phyloP scores from a whole-genome alignment of 2,888 invertebrate species.

The Mongoloraphidia duomilia region DNA sequence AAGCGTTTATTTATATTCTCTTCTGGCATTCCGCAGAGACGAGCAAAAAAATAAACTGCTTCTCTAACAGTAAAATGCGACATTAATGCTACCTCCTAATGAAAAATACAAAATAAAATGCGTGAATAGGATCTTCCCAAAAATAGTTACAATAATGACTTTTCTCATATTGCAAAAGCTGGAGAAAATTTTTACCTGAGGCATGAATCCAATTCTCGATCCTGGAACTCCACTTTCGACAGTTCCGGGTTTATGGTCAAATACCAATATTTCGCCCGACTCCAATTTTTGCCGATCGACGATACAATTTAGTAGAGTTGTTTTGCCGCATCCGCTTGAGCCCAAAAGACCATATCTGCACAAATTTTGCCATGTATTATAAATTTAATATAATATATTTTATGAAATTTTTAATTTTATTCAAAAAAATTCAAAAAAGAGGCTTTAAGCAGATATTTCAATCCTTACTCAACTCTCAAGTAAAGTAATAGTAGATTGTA shows the following conservation, averaged over 20 bases:
- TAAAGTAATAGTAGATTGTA: too few relatives aligned
- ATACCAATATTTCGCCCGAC: slow-evolving; percentile 56
- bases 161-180: neutral
- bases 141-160: neutral
- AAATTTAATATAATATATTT: neutral
- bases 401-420: neutral
- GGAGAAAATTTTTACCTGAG: slow-evolving; percentile 48
- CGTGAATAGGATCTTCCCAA: neutral
- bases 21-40: slow-evolving; percentile 63
- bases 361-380: slow-evolving; percentile 6
- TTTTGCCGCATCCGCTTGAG: slow-evolving; percentile 84
- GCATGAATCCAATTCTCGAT: slow-evolving; percentile 73
- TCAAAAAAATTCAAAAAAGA: neutral
- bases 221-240: slow-evolving; percentile 54
- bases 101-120: slow-evolving; percentile 8
- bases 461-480: too few relatives aligned
- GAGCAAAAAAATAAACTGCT: slow-evolving; percentile 75
- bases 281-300: slow-evolving; percentile 63
- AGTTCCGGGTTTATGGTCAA: slow-evolving; percentile 53
- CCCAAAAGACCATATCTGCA: slow-evolving; percentile 73
- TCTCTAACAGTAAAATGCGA: slow-evolving; percentile 69
- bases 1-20: slow-evolving; percentile 50
- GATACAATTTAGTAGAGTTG: slow-evolving; percentile 71
- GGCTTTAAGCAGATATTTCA: too few relatives aligned
- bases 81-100: slow-evolving; percentile 63